A percentile compares a stretch with the other conserved stretches of the same genome.
Evolutionary conservation across 2,888 invertebrate genomes (phyloP).

Genomic region (Xestia ashworthii): DNA sequence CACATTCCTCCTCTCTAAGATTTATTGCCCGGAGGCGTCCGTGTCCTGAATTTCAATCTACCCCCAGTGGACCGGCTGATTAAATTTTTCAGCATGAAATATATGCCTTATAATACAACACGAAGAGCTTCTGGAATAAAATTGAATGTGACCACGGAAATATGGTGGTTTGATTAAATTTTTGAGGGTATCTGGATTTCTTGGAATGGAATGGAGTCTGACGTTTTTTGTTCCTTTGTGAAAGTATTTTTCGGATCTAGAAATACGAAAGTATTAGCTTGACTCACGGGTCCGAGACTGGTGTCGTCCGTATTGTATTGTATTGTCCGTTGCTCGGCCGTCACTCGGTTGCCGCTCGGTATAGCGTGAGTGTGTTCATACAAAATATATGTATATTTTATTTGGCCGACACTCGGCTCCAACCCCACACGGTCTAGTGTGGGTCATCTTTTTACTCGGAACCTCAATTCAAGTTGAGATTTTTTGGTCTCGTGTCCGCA

Average conservation of each 20-base stretch:
- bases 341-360: too few relatives aligned
- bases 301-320: too few relatives aligned
- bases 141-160: conserved; percentile 57
- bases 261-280: background rate
- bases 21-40: conserved; percentile 65
- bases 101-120: conserved; percentile 62
- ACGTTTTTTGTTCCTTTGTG: background rate
- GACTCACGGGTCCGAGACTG: too few relatives aligned
- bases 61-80: conserved; percentile 71
- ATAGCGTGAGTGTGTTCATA: too few relatives aligned
- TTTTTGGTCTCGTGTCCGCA: background rate
- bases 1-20: conserved; percentile 63
- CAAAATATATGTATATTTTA: too few relatives aligned
- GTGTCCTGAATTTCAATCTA: conserved; percentile 77
- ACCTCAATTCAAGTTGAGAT: background rate
- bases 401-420: too few relatives aligned
- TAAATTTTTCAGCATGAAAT: conserved; percentile 77
- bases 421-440: too few relatives aligned
- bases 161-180: conserved; percentile 47
- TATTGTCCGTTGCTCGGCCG: too few relatives aligned
- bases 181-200: conserved; percentile 9
- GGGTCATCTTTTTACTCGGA: background rate
- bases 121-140: conserved; percentile 43
- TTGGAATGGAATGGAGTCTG: background rate
- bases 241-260: background rate